Evolutionary conservation across 1,140 invertebrate genomes (phyloP), one percentile per base, ranked within the genome.

Genomic region (Propsilocerus akamusi): DNA sequence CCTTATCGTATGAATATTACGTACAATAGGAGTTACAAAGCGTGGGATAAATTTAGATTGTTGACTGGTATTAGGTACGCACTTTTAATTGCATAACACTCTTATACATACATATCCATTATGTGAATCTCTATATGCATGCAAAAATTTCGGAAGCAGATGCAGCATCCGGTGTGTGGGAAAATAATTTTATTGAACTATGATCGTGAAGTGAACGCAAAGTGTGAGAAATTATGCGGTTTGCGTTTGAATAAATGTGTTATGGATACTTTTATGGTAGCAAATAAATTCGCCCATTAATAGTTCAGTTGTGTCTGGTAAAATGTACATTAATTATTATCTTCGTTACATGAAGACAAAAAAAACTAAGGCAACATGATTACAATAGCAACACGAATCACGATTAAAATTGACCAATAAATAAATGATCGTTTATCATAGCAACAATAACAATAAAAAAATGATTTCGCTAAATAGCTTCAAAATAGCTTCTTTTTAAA

Each of bases 31-130:
- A n/a, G n/a, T 3, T 30, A 11, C 28, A 30, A 3, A 41, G 34
- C 34, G 34, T 41, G 34, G 34, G 34, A 41, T 41, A 41, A 41
- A 41, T n/a, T 17, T 14, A 41, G 34, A 41, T 41, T 41, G 22
- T 41, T 41, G 14, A 41, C 17, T 41, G 17, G 14, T 20, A 20
- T 30, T 41, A 41, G 12, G 17, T 41, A 41, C 34, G 34, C 34
- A 41, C 17, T 17, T 30, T 17, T 41, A 41, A 41, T 41, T 41
- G 12, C 11, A 14, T 20, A 14, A 20, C 10, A 6, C 22, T 20
- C 2, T 3, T 30, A 30, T 30, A 30, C 10, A 3, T 8, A n/a
- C 10, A 8, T 20, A 8, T 5, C 17, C n/a, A 20, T 41, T 20
- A 41, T 41, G 34, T 41, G 34, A 41, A 41, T 41, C n/a, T n/a